Conservation (phyloP, 2,113 vertebrate species). For the Chrysemys picta region DNA sequence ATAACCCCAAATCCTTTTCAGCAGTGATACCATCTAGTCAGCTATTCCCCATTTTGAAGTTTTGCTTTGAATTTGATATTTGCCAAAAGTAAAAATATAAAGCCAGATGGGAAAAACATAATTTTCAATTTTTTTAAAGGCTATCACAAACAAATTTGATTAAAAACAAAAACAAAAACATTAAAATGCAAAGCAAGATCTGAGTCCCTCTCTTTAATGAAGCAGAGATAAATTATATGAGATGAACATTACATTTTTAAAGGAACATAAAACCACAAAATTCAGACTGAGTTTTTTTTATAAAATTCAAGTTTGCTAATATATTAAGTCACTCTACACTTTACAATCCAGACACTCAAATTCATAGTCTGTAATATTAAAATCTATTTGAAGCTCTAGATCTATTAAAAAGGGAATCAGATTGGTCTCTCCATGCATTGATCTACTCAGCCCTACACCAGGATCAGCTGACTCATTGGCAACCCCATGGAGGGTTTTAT, state of each 20-base stretch:
- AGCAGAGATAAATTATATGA: not conserved
- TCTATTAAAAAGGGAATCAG: not conserved
- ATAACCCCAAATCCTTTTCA: not conserved
- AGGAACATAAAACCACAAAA: not conserved
- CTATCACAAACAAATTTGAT: not conserved
- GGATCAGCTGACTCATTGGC: not conserved
- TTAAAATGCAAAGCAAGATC: not conserved
- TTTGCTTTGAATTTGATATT: not conserved
- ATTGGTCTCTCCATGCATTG: not conserved
- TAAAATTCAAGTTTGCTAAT: not conserved
- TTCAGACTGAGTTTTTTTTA: not conserved
- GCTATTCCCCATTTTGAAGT: no score
- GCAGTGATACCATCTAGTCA: not conserved
- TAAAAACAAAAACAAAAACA: not conserved
- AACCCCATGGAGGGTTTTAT: not conserved
- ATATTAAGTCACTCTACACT: not conserved
- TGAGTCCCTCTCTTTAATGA: not conserved
- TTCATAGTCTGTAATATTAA: not conserved
- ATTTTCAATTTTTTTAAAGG: not conserved
- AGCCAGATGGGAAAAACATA: not conserved
- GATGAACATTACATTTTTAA: not conserved
- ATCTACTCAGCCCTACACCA: not conserved
- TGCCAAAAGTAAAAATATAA: not conserved
- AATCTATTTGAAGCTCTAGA: not conserved
- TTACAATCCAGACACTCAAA: not conserved